Base-by-base conservation (phyloP, 2,113 vertebrate species). In the Bostrychus sinensis region DNA sequence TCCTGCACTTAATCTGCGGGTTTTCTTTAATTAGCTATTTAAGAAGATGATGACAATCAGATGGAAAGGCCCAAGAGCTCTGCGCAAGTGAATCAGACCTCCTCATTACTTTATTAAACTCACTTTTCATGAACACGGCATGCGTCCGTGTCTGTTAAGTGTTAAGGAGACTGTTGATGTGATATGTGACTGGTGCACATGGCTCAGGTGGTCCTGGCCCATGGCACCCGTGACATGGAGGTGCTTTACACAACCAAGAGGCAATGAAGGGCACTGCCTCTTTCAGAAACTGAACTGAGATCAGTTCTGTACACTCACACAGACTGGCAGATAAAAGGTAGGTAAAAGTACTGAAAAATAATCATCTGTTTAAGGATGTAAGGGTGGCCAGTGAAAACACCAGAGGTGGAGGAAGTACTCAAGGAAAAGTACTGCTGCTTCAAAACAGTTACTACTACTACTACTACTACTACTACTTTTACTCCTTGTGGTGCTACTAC, bases 41-140 rank as follows among this genome's bases (percentile, higher is more conserved):
- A 77, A 86, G 75, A 70, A 77, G 78, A 77, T 82, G 53, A 82
- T 66, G 39, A 36, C 72, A 83, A 83, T 83, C 67, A 81, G 57
- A 30, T 43, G 43, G 34, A 78, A 78, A 62, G 75, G 73, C 64
- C 36, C 39, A 3, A 14, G 25, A 19, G 67, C 56, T 48, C 73
- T 37, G 20, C 34, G 56, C 54, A 36, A 22, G 19, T 56, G 56
- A 62, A 43, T 37, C 66, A 56, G 61, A 66, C 12, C 45, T 8
- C 63, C 60, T 83, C 73, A 78, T 86, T 72, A 83, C 72, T 75
- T 80, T 63, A 75, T 63, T 82, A 71, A 76, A 51, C 71, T 54
- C 10, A 45, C 68, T 39, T 69, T 66, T 28, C 50, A 55, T 53
- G 53, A 12, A 48, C 4, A 61, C 25, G 60, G 38, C 67, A 56